A percentile compares a stretch with the other conserved stretches of the same genome.
Evolutionary conservation across 2,888 invertebrate species (phyloP).

Genomic region (Melanophora roralis): DNA sequence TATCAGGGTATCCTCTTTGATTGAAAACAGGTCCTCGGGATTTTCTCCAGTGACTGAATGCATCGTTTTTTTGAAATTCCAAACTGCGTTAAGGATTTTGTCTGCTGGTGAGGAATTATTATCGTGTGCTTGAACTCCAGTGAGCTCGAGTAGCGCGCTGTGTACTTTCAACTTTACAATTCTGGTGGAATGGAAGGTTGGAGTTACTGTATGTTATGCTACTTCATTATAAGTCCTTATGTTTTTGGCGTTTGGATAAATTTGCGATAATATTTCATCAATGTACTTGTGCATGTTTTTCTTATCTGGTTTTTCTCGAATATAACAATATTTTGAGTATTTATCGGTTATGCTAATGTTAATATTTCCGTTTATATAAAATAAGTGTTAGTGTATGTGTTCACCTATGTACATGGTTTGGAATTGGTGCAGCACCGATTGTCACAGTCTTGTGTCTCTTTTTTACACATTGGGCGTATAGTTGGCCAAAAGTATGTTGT

Average conservation of each 20-base stretch:
- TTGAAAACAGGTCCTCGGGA: neutral
- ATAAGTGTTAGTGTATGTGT: neutral
- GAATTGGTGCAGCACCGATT: neutral
- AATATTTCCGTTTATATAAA: neutral
- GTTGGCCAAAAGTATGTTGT: conserved; percentile 12
- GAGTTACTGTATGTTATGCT: conserved; percentile 1
- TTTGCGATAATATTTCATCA: neutral
- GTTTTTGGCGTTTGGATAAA: neutral
- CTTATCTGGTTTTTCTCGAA: no score
- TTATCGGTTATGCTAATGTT: neutral
- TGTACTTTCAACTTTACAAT: neutral
- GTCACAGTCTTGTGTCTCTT: neutral
- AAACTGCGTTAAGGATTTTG: conserved; percentile 1
- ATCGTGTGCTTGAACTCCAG: conserved; percentile 3
- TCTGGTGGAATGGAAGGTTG: neutral
- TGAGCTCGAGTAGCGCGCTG: conserved; percentile 2
- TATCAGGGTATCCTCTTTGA: neutral
- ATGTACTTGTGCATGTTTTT: neutral
- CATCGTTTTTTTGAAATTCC: neutral
- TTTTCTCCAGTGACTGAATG: neutral
- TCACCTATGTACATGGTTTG: neutral
- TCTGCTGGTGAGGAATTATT: conserved; percentile 2
- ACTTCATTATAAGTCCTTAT: neutral
- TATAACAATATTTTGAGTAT: no score
- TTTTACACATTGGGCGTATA: conserved; percentile 13